Evolutionary conservation across 2,113 vertebrate genomes (phyloP).

Genomic region (Muntiacus muntjak): DNA sequence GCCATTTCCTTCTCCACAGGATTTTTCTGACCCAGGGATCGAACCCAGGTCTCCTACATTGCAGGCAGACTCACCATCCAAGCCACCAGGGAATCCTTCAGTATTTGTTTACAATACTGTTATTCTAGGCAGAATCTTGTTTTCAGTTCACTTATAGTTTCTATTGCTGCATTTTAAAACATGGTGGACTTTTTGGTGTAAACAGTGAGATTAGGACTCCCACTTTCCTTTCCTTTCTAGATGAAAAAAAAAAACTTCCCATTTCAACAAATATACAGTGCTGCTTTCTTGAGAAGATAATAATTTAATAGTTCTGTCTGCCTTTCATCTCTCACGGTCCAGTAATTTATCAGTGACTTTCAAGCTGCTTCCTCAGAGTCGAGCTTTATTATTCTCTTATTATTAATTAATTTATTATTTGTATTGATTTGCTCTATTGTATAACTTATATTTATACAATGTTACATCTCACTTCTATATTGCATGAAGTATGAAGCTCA

Average conservation of each 20-base stretch:
- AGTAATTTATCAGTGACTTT: not conserved
- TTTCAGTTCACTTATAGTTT: conserved; percentile 1
- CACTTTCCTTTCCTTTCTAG: not conserved
- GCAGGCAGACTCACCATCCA: not conserved
- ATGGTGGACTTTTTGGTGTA: not conserved
- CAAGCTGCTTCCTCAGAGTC: not conserved
- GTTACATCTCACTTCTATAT: not conserved
- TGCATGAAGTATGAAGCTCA: not conserved
- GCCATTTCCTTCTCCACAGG: not conserved
- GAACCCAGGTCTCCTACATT: not conserved
- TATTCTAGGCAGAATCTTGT: not conserved
- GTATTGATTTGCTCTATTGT: not conserved
- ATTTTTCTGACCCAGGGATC: not conserved
- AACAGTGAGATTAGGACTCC: not conserved
- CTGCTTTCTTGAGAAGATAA: not conserved
- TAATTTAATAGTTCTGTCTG: not conserved
- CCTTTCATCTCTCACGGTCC: not conserved
- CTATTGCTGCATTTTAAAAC: not conserved
- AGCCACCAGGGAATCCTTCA: not conserved
- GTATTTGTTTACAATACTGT: not conserved
- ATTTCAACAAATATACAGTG: not conserved
- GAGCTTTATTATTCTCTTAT: not conserved
- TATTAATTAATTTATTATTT: not conserved
- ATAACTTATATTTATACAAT: not conserved
- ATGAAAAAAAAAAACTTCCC: not conserved